Evolutionary conservation across 2,888 invertebrate genomes (phyloP).

Genomic region (Mesorhabditis sp.): DNA sequence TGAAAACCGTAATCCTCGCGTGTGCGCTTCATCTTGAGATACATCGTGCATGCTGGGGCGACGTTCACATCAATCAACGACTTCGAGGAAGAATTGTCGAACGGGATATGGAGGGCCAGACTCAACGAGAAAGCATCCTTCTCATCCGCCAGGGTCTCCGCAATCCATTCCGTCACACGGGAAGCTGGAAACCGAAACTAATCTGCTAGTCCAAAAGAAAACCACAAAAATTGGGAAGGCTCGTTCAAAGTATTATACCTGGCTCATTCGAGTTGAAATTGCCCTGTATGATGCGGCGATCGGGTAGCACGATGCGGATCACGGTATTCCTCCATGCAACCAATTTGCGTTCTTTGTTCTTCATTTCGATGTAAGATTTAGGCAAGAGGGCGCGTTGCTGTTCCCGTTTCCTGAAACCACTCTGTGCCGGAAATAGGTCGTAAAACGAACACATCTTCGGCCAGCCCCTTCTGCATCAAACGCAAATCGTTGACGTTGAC

Average conservation of each 20-base stretch:
- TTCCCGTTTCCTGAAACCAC: conserved; percentile 25
- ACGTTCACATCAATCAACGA: not conserved
- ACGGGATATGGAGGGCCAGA: not conserved
- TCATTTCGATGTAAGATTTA: conserved; percentile 25
- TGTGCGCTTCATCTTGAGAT: not conserved
- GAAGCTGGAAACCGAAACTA: not conserved
- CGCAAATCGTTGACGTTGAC: conserved; percentile 34
- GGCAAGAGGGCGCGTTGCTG: conserved; percentile 37
- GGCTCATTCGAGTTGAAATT: conserved; percentile 33
- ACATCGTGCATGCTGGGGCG: not conserved
- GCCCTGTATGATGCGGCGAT: conserved; percentile 29
- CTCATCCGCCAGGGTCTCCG: not conserved
- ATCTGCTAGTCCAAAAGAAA: not conserved
- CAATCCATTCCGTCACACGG: not conserved
- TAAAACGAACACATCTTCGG: conserved; percentile 28
- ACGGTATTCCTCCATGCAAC: conserved; percentile 41
- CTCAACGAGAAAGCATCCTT: not conserved
- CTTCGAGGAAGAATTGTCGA: not conserved
- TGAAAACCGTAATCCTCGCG: not conserved
- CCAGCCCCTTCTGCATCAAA: conserved; percentile 31
- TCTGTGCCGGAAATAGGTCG: not conserved
- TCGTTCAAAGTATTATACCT: conserved; percentile 13
- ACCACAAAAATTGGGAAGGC: no score
- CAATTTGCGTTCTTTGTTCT: conserved; percentile 38
- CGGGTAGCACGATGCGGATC: conserved; percentile 35